Percentiles rank a stretch among this genome's conserved stretches.
Evolutionary conservation across 1,140 invertebrate species (phyloP).

Genomic region (Schlechtendalia chinensis): DNA sequence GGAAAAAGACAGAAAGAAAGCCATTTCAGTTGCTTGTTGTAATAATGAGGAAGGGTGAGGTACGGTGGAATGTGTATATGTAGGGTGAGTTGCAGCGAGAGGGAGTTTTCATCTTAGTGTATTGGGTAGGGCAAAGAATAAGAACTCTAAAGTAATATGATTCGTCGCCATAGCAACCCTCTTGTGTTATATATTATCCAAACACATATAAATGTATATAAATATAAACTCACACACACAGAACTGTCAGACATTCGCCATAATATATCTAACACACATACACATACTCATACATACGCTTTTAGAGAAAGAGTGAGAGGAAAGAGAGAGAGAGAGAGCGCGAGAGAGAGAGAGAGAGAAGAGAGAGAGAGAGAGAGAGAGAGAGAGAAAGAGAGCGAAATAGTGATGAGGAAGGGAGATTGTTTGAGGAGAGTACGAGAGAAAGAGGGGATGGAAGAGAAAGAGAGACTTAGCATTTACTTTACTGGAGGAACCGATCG

Average conservation of each 20-base stretch:
- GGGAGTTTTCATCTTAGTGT: conserved; percentile 43
- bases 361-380: neutral
- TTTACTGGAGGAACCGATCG: conserved; percentile 49
- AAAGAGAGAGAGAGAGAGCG: neutral
- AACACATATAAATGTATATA: conserved; percentile 47
- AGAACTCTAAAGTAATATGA: conserved; percentile 50
- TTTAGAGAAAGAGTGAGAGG: neutral
- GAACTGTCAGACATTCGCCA: conserved; percentile 46
- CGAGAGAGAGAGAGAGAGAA: neutral
- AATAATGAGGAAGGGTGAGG: conserved; percentile 30
- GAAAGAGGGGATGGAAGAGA: neutral
- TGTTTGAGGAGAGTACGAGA: too few species aligned
- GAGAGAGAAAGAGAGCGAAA: neutral
- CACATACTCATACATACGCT: neutral
- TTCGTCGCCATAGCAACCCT: conserved; percentile 47
- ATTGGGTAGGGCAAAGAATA: conserved; percentile 43
- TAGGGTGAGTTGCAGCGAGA: neutral
- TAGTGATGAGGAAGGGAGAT: neutral
- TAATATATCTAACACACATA: conserved; percentile 45
- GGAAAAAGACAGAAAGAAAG: conserved; percentile 48
- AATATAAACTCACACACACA: conserved; percentile 42
- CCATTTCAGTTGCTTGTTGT: conserved; percentile 43
- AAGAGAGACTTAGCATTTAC: conserved; percentile 48
- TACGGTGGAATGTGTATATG: conserved; percentile 6
- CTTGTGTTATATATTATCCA: conserved; percentile 50